These are phyloP conservation scores for Mohoua ochrocephala DNA, from an alignment of 2,113 vertebrate species.

Conservation along the genomic window DNA sequence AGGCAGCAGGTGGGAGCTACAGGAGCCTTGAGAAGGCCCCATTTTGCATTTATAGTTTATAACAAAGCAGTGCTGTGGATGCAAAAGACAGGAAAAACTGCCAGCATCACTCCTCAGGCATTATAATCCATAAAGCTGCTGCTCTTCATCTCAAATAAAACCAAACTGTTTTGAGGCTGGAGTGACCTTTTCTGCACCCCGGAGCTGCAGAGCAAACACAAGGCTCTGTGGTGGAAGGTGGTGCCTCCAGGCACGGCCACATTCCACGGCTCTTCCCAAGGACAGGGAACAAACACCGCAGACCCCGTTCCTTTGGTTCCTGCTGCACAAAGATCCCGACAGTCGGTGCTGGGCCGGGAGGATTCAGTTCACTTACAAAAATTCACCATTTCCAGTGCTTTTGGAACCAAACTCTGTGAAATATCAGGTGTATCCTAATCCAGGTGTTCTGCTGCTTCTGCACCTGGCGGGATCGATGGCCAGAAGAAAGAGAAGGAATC, in stretches of 20 bases:
- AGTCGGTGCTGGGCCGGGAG: not conserved
- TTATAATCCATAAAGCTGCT: not conserved
- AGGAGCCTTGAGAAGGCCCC: not conserved
- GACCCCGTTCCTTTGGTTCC: accelerated
- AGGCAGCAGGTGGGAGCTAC: not conserved
- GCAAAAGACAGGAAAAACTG: not conserved
- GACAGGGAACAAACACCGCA: accelerated
- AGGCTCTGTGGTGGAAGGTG: accelerated
- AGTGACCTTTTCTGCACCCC: not conserved
- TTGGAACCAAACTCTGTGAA: not conserved
- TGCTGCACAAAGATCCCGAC: accelerated
- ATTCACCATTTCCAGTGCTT: accelerated
- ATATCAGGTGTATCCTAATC: accelerated
- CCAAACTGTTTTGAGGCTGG: not conserved
- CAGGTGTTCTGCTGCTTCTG: not conserved
- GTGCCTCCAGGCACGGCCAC: accelerated
- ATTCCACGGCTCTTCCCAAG: accelerated
- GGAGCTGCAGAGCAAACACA: not conserved
- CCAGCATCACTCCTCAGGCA: not conserved
- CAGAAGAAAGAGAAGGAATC: too few relatives aligned
- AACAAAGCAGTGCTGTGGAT: not conserved
- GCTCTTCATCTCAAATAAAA: not conserved
- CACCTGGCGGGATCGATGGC: accelerated
- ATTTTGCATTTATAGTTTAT: not conserved
- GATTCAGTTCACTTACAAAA: not conserved